Evolutionary conservation across 2,797 vertebrate species (phyloP).

Genomic region (Neoniphon sammara): DNA sequence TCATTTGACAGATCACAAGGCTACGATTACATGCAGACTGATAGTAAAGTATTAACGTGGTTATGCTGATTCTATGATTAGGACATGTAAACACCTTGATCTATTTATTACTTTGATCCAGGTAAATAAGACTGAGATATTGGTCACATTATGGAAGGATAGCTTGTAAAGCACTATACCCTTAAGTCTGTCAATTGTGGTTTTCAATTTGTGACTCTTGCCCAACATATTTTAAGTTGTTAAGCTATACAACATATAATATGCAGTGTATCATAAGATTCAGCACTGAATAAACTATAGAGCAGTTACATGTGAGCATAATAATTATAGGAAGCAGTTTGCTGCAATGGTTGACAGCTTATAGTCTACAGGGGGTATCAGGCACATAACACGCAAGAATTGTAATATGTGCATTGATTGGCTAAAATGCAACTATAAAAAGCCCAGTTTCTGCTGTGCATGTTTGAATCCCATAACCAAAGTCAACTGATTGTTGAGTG

Average conservation of each 20-base stretch:
- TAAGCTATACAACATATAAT: no score
- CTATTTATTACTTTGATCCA: no score
- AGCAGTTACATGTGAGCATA: background rate
- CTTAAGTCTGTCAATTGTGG: background rate
- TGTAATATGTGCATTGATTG: no score
- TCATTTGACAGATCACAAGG: background rate
- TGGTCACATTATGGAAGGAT: background rate
- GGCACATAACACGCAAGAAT: no score
- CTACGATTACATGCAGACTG: constrained; percentile 6
- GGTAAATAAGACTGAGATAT: background rate
- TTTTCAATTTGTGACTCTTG: background rate
- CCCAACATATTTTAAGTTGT: background rate
- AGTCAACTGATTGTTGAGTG: no score
- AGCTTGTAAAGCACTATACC: background rate
- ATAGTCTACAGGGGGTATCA: no score
- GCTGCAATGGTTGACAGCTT: background rate
- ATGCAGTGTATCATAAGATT: no score
- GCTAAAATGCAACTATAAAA: no score
- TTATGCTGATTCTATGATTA: background rate
- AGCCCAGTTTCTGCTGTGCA: no score
- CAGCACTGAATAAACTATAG: background rate
- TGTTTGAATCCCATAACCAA: no score
- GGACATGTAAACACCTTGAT: constrained; percentile 1
- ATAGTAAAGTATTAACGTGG: background rate
- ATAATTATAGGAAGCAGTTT: background rate